phyloP scores from a whole-genome alignment of 2,888 invertebrate species.

The Drosophila suboccidentalis region DNA sequence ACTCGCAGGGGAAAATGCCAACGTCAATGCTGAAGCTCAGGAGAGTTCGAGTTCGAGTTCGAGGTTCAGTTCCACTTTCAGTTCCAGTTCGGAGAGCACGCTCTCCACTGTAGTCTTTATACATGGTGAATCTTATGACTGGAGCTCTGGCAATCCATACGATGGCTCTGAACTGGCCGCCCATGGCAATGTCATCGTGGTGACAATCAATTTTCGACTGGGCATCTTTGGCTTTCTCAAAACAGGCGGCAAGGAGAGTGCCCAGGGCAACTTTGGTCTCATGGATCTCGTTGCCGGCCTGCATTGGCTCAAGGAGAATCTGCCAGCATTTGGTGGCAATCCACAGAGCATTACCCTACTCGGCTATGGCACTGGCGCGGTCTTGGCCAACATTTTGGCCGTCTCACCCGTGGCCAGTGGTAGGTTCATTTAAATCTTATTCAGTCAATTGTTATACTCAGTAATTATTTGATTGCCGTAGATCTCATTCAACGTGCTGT shows the following conservation, averaged over 20 bases:
- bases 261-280: slow-evolving; percentile 96
- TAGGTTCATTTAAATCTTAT: slow-evolving; percentile 84
- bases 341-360: slow-evolving; percentile 96
- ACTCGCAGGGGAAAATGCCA: slow-evolving; percentile 26
- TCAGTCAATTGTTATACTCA: neutral
- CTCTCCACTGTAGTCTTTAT: slow-evolving; percentile 95
- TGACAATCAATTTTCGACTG: slow-evolving; percentile 96
- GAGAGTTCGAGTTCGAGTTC: slow-evolving; percentile 15
- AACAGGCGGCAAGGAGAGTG: slow-evolving; percentile 94
- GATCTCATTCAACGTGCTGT: slow-evolving; percentile 95
- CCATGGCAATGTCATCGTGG: slow-evolving; percentile 94
- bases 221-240: slow-evolving; percentile 96
- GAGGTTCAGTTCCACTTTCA: slow-evolving; percentile 3
- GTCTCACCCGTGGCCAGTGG: slow-evolving; percentile 98
- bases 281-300: slow-evolving; percentile 97
- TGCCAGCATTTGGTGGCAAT: slow-evolving; percentile 98
- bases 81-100: slow-evolving; percentile 42
- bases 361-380: slow-evolving; percentile 98
- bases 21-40: slow-evolving; percentile 16
- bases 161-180: slow-evolving; percentile 98
- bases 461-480: slow-evolving; percentile 75
- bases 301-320: slow-evolving; percentile 98
- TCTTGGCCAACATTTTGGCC: slow-evolving; percentile 97
- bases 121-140: slow-evolving; percentile 98
- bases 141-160: slow-evolving; percentile 98